These are phyloP conservation scores for Elgaria multicarinata DNA, from an alignment of 2,113 vertebrate genomes.

Conservation along the genomic window DNA sequence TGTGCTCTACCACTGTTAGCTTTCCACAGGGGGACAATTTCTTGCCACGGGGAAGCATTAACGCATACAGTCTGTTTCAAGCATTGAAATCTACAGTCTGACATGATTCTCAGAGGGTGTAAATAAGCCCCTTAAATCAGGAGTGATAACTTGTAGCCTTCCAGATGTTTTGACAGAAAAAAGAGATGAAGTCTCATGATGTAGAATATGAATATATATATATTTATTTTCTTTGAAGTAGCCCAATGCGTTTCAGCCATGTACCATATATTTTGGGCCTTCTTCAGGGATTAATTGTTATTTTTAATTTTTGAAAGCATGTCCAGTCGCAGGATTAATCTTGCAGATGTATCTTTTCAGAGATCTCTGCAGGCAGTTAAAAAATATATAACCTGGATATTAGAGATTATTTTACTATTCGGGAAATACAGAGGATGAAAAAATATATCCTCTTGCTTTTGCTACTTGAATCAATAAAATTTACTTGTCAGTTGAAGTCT, in stretches of 20 bases:
- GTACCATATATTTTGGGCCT: too few relatives aligned
- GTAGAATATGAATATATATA: too few relatives aligned
- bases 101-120: not conserved
- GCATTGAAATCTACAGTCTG: not conserved
- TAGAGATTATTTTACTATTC: not conserved
- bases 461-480: conserved; percentile 7
- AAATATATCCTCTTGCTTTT: not conserved
- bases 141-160: not conserved
- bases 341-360: too few relatives aligned
- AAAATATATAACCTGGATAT: not conserved
- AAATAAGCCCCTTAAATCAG: not conserved
- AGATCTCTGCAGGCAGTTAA: too few relatives aligned
- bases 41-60: not conserved
- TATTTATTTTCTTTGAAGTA: too few relatives aligned
- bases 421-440: not conserved
- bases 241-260: too few relatives aligned
- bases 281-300: too few relatives aligned
- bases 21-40: not conserved
- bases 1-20: too few relatives aligned
- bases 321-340: too few relatives aligned
- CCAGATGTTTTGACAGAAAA: too few relatives aligned
- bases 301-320: too few relatives aligned
- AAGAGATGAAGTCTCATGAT: too few relatives aligned
- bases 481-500: not conserved
- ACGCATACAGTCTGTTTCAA: not conserved